phyloP scores from a whole-genome alignment of 2,888 invertebrate species.

The Melieria omissa region DNA sequence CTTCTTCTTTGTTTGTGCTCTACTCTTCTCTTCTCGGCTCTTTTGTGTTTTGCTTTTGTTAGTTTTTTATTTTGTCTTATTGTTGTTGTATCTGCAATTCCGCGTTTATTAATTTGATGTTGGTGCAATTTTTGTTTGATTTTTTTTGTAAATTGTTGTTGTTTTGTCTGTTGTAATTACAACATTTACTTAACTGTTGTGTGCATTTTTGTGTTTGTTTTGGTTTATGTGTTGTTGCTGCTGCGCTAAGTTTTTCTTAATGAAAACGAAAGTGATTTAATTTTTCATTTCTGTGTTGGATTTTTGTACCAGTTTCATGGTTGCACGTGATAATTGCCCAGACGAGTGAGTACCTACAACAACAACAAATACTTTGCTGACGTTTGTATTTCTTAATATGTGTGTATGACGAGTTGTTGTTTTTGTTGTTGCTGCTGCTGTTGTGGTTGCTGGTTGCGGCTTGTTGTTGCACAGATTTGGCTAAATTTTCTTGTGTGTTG shows the following conservation, averaged over 20 bases:
- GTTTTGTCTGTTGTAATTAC: slow-evolving; percentile 20
- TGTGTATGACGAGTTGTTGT: slow-evolving; percentile 38
- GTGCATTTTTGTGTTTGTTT: slow-evolving; percentile 16
- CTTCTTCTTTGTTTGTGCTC: too few relatives aligned
- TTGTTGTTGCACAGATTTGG: too few relatives aligned
- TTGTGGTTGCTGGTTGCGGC: neutral
- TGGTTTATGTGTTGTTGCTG: slow-evolving; percentile 7
- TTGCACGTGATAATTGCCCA: slow-evolving; percentile 51
- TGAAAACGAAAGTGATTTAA: slow-evolving; percentile 32
- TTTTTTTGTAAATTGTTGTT: neutral
- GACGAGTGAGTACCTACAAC: neutral
- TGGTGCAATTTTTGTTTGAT: neutral
- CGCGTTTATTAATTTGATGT: slow-evolving; percentile 18
- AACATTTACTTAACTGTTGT: slow-evolving; percentile 19
- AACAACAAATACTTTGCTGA: slow-evolving; percentile 13
- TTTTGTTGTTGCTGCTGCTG: slow-evolving; percentile 21
- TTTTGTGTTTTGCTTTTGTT: neutral
- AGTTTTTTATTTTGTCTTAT: neutral
- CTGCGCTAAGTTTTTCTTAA: neutral
- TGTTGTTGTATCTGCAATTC: slow-evolving; percentile 17
- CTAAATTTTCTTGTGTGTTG: too few relatives aligned
- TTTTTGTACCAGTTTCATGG: slow-evolving; percentile 53
- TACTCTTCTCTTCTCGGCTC: too few relatives aligned
- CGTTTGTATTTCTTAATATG: slow-evolving; percentile 24
- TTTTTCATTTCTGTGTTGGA: slow-evolving; percentile 26